Evolutionary conservation across 2,113 vertebrate genomes (phyloP).

Genomic region (Salvelinus namaycush): DNA sequence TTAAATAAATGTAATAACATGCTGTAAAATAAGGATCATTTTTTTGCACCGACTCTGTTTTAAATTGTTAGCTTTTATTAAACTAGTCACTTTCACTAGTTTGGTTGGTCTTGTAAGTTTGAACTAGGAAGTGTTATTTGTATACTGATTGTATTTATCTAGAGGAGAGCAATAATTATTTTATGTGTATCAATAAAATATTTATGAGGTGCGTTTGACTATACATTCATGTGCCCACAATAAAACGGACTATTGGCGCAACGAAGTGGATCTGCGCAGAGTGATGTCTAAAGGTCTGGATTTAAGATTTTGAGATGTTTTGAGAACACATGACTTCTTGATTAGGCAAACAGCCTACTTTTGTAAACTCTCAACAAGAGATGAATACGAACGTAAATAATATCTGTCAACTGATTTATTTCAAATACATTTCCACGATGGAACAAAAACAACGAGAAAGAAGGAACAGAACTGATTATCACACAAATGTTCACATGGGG

Average conservation of each 20-base stretch:
- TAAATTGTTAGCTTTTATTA: slow-evolving; percentile 60
- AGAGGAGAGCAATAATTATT: slow-evolving; percentile 86
- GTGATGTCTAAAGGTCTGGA: slow-evolving; percentile 15
- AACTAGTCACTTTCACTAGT: slow-evolving; percentile 50
- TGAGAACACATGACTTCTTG: not conserved
- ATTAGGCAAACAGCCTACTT: not conserved
- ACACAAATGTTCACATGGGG: no score
- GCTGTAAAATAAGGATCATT: slow-evolving; percentile 74
- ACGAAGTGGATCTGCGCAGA: slow-evolving; percentile 58
- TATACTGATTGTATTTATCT: slow-evolving; percentile 68
- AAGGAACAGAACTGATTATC: not conserved
- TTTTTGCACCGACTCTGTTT: slow-evolving; percentile 55
- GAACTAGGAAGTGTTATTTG: slow-evolving; percentile 51
- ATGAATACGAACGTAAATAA: not conserved
- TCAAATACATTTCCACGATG: not conserved
- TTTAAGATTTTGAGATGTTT: not conserved
- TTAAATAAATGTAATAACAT: slow-evolving; percentile 78
- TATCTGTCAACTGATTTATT: not conserved
- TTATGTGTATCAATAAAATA: slow-evolving; percentile 95
- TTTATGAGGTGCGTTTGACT: slow-evolving; percentile 99
- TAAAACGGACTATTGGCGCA: slow-evolving; percentile 85
- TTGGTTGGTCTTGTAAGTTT: slow-evolving; percentile 51
- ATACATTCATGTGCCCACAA: slow-evolving; percentile 93
- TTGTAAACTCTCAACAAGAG: not conserved
- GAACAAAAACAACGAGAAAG: not conserved